Evolutionary conservation across 2,888 invertebrate genomes (phyloP), one percentile per base, ranked within the genome.

Genomic region (Epinotia demarniana): DNA sequence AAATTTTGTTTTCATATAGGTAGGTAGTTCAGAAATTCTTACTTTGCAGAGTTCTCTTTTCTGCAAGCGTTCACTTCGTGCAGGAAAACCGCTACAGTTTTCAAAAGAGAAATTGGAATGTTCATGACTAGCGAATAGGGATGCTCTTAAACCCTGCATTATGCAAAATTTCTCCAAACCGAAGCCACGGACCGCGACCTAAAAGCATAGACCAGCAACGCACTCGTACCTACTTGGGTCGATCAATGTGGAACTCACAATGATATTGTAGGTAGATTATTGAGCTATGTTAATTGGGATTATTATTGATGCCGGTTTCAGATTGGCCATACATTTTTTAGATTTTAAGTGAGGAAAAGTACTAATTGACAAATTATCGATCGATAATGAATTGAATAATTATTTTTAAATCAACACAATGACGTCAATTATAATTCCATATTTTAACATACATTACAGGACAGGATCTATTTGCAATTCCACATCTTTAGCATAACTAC

Each of bases 91-190:
- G 60, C 33, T 49, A 61, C 70, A 53, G 53, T 53, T 33, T 61
- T 60, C 16, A 18, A 27, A 63, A 75, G 43, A 75, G 43, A 66
- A 55, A 61, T 75, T 71, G 16, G 27, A 71, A 71, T 53, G n/a
- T 66, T 55, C 53, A 12, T 13, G n/a, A 16, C 57, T 74, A 49
- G 57, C 69, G 27, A 46, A 39, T 58, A 46, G n/a, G 53, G 61
- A 60, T 53, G 55, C 61, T 61, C 62, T 53, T 43, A 57, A 46
- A 57, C 46, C 67, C 71, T 75, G 57, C 71, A 72, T 75, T 61
- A 72, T 75, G 55, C 67, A 75, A 67, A 57, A 62, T 62, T 60
- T 64, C 49, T 53, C 19, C 19, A 19, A 53, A 13, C 16, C 49
- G 16, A 19, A 60, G 39, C 68, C 62, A 18, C 43, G 62, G 27